Evolutionary conservation across 1,140 invertebrate genomes (phyloP), one percentile per base, ranked within the genome.

Genomic region (Saccostrea glomerata): DNA sequence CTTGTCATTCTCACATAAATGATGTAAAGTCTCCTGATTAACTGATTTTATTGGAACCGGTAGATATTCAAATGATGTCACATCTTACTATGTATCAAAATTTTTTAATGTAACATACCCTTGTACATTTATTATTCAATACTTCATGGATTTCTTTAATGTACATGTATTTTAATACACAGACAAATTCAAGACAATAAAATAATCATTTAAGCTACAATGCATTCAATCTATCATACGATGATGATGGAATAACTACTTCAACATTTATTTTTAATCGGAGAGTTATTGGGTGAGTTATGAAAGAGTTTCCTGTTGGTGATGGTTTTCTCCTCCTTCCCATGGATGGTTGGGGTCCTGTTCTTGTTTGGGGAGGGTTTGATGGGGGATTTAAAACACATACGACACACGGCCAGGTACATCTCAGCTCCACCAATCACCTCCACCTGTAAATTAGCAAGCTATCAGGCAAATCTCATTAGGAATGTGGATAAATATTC

Each of bases 401-500:
- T 92, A 30, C 96, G 91, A 92, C 96, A 97, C 5, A 96, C 96
- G 12, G 96, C 96, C 91, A 96, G 95, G 91, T 97, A 97, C 88
- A 96, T 96, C 66, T 97, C 96, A 54, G 95, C 93, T 20, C 96
- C 96, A 47, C 96, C 96, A 90, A 97, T 96, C 25, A 97, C 95
- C 92, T 97, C 96, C 82, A 97, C 93, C 96, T 96, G 91, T 55
- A 94, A 92, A 25, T 77, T 77, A 30, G 30, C 13, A 77, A 30
- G 70, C 70, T 77, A 77, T 77, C 30, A 56, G 40, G 40, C 47
- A 84, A 58, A 58, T 54, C 25, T 84, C n/a, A 23, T 84, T 84
- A 58, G 15, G n/a, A 58, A 0, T 9, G 30, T 55, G n/a, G 54
- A 30, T 23, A 55, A 9, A 47, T 47, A 47, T 47, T 47, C 47